phyloP scores from a whole-genome alignment of 2,797 vertebrate species.

The Coendou prehensilis region DNA sequence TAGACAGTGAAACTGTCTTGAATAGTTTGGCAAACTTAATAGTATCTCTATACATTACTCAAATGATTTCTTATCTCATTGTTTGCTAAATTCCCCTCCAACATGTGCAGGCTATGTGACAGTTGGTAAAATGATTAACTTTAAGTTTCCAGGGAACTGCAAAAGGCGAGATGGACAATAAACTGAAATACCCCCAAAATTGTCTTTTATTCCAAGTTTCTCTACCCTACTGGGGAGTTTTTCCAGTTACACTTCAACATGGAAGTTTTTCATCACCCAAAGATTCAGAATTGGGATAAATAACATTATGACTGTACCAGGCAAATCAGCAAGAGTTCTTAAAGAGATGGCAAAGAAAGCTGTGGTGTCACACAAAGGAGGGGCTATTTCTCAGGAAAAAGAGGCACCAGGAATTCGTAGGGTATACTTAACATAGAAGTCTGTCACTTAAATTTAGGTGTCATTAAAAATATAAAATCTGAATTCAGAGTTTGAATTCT shows the following conservation, averaged over 20 bases:
- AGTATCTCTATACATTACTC: background rate
- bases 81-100: background rate
- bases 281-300: constrained; percentile 45
- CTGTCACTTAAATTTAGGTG: background rate
- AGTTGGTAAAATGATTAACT: constrained; percentile 11
- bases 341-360: background rate
- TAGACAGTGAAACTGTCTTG: background rate
- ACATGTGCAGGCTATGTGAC: background rate
- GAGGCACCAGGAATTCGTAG: background rate
- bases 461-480: background rate
- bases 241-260: background rate
- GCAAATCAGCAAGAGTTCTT: background rate
- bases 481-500: constrained; percentile 15
- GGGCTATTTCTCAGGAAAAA: background rate
- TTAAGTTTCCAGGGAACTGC: background rate
- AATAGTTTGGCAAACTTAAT: background rate
- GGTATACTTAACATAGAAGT: background rate
- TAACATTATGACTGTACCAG: background rate
- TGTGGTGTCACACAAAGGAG: background rate
- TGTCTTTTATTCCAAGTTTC: background rate
- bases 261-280: constrained; percentile 18
- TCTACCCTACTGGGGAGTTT: background rate
- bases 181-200: background rate
- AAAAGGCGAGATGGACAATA: background rate
- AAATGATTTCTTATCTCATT: background rate